These are phyloP conservation scores for Montifringilla adamsi DNA, from an alignment of 2,113 vertebrate genomes.

Conservation along the genomic window DNA sequence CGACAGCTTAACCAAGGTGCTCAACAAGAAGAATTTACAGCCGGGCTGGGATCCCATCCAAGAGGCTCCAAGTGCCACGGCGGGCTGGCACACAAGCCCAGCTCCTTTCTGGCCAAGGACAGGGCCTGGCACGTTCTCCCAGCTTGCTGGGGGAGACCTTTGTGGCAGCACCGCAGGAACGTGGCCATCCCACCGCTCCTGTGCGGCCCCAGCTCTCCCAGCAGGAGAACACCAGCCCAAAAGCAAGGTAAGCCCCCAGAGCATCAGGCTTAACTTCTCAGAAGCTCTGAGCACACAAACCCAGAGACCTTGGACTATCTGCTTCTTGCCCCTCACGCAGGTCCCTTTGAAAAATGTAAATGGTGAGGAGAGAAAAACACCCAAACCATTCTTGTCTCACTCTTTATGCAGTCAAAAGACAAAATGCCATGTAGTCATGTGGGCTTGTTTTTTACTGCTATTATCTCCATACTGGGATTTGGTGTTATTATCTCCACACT, in stretches of 20 bases:
- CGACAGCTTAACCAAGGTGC: not conserved
- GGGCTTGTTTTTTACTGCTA: not conserved
- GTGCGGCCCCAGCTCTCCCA: not conserved
- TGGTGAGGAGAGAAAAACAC: not conserved
- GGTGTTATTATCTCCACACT: not conserved
- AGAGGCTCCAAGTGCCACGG: not conserved
- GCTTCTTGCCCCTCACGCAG: not conserved
- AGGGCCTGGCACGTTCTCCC: not conserved
- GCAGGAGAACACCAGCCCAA: not conserved
- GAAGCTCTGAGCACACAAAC: not conserved
- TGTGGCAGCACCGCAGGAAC: not conserved
- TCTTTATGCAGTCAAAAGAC: not conserved
- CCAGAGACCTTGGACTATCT: not conserved
- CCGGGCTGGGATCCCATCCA: not conserved
- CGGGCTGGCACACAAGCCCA: not conserved
- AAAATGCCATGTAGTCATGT: not conserved
- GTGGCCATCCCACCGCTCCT: accelerated
- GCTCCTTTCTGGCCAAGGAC: not conserved
- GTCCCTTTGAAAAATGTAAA: not conserved
- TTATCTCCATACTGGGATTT: not conserved
- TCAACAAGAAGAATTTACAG: not conserved
- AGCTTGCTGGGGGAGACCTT: not conserved
- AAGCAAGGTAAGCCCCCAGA: not conserved
- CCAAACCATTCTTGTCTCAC: not conserved
- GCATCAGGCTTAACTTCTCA: not conserved